Evolutionary conservation across 2,797 vertebrate genomes (phyloP), one percentile per base, ranked within the genome.

Genomic region (Podarcis siculus): DNA sequence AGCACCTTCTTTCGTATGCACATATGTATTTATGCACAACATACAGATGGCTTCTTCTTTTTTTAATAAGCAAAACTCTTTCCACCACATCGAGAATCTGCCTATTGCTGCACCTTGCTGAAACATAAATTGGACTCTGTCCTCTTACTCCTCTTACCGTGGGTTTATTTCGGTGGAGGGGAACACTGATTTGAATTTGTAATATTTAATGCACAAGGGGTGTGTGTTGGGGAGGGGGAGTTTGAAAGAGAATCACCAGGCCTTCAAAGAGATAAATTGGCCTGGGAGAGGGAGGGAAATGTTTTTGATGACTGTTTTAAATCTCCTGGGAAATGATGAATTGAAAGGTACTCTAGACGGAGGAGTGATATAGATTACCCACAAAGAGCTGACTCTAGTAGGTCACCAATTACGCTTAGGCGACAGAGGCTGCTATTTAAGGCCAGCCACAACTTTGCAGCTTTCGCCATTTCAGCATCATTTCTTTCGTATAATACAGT

Each of bases 401-500:
- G 89, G 91, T 93, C 93, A 93, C 92, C 92, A 92, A 92, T 95
- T 94, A 94, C 85, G 94, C 78, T 71, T 92, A 89, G 91, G 92
- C 35, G 92, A 85, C 86, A 91, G 89, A 91, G 92, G 93, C 88
- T 87, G 88, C 87, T 88, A 79, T 95, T 93, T 91, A 91, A 94
- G 92, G 86, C 75, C 89, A 93, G 94, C 86, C 91, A 88, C 90
- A 94, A 90, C 94, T 93, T 92, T 93, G 87, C 88, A 92, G 91
- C 2, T 0, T 86, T 93, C 94, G 83, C 84, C 81, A 86, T 91
- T 89, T 93, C 79, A 17, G 61, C 91, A 91, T 94, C 94, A 94
- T 95, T 96, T 96, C 94, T 93, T 95, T 92, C 90, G 77, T 82
- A 89, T 95, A 93, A 96, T 95, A 92, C 67, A 93, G 91, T 94